Evolutionary conservation across 2,888 invertebrate genomes (phyloP), one percentile per base, ranked within the genome.

Genomic region (Pachydiplax longipennis): DNA sequence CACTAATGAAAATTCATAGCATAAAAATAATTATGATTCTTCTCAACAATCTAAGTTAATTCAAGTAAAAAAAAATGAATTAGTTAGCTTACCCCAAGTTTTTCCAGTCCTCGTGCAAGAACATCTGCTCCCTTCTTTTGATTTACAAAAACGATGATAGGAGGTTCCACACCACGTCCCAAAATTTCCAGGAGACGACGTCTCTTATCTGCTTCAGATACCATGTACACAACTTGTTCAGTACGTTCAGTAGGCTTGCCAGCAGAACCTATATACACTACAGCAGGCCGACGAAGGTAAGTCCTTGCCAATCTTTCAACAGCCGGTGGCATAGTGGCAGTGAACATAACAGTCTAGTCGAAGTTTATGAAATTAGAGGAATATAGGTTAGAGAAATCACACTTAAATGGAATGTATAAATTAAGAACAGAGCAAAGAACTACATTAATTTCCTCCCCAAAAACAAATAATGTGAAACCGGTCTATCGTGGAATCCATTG

Each of bases 71-170:
- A 37, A 0, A 6, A 65, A 65, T 25, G 8, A n/a, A 73, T 25
- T 18, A 73, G 13, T 73, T 6, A 92, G 94, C 95, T 94, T 93
- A 96, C 96, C 22, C 99, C 98, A 93, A 99, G 96, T 94, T 99
- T 99, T 94, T 99, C 99, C 93, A 99, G 95, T 81, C 99, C 99
- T 94, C 99, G 98, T 53, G 99, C 99, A 94, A 99, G 95, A 2
- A 99, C 98, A 94, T 99, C 99, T 0, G 99, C 99, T 91, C 99
- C 99, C 94, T 99, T 99, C 96, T 99, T 99, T 94, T 99, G 99
- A 94, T 99, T 99, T 93, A 99, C 99, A 94, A 99, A 99, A 93
- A 99, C 99, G 92, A 99, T 99, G 92, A 99, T 97, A 0, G 99
- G 99, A 3, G 99, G 99, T 93, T 99, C 99, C 91, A 99, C 97